Percentiles rank a stretch among this genome's conserved stretches.
Conservation (phyloP, 64 coral and sea anemone species). For the Platygyra sinensis region DNA sequence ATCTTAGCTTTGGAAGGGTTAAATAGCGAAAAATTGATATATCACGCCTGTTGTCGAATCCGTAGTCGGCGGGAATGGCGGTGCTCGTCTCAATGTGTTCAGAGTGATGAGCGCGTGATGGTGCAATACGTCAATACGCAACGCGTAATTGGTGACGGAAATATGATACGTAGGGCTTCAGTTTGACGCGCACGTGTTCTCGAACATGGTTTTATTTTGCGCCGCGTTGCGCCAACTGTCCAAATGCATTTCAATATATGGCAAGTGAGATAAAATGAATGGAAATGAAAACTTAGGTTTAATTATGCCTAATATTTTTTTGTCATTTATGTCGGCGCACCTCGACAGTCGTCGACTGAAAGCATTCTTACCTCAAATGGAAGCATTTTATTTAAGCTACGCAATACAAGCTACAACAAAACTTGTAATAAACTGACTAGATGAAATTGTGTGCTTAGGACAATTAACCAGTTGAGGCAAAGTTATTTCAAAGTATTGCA, state of each 20-base stretch:
- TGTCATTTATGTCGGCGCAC: background rate
- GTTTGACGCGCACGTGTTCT: no score
- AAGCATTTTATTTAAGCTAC: background rate
- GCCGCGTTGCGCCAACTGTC: background rate
- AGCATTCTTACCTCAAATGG: background rate
- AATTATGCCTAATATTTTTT: background rate
- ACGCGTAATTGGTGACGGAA: no score
- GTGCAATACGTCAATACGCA: no score
- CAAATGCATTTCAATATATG: background rate
- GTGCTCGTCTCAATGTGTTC: no score
- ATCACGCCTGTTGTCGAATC: no score
- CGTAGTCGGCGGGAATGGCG: no score
- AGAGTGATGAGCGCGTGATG: no score
- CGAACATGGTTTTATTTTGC: no score
- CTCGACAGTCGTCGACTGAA: background rate
- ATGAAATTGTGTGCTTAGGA: background rate
- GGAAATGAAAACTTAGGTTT: conserved; percentile 17
- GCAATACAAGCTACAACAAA: no score
- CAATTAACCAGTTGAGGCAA: background rate
- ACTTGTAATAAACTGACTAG: background rate
- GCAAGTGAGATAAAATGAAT: background rate
- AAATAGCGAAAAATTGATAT: background rate
- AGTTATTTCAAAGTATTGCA: background rate
- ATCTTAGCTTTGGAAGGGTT: background rate
- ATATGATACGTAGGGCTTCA: no score